These are phyloP conservation scores for Xyrichtys novacula DNA, from an alignment of 2,797 vertebrate genomes.

Conservation along the genomic window DNA sequence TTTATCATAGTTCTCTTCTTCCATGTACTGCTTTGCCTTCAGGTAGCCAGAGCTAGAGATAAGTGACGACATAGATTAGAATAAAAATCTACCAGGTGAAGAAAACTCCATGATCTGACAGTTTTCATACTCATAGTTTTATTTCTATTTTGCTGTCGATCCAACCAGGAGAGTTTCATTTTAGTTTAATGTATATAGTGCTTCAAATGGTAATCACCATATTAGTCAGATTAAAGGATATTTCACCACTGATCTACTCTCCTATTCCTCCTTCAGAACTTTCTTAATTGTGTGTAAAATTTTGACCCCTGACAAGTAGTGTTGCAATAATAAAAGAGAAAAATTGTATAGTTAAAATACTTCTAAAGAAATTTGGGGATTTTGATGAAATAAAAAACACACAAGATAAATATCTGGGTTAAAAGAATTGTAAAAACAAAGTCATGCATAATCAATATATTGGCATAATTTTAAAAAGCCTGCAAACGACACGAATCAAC, in stretches of 20 bases:
- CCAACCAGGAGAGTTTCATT: not conserved
- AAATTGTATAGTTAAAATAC: too few relatives aligned
- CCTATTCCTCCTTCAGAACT: too few relatives aligned
- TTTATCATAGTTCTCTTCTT: constrained; percentile 99
- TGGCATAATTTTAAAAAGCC: too few relatives aligned
- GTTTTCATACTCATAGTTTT: not conserved
- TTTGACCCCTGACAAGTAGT: not conserved
- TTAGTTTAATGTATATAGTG: not conserved
- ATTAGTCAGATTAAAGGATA: not conserved
- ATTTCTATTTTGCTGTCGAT: not conserved
- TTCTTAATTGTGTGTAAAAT: too few relatives aligned
- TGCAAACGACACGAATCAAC: too few relatives aligned
- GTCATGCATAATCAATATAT: too few relatives aligned
- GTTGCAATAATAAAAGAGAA: too few relatives aligned
- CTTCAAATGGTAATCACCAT: not conserved
- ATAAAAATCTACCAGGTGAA: not conserved
- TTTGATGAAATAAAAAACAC: too few relatives aligned
- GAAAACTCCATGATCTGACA: too few relatives aligned
- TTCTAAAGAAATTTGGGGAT: too few relatives aligned
- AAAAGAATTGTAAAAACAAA: too few relatives aligned
- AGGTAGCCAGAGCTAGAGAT: constrained; percentile 92
- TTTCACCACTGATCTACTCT: not conserved
- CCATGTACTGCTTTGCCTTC: constrained; percentile 99
- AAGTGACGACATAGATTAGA: not conserved
- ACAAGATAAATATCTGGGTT: too few relatives aligned